These are phyloP conservation scores for Poecilia velifera DNA, from an alignment of 2,797 vertebrate species.

Conservation along the genomic window DNA sequence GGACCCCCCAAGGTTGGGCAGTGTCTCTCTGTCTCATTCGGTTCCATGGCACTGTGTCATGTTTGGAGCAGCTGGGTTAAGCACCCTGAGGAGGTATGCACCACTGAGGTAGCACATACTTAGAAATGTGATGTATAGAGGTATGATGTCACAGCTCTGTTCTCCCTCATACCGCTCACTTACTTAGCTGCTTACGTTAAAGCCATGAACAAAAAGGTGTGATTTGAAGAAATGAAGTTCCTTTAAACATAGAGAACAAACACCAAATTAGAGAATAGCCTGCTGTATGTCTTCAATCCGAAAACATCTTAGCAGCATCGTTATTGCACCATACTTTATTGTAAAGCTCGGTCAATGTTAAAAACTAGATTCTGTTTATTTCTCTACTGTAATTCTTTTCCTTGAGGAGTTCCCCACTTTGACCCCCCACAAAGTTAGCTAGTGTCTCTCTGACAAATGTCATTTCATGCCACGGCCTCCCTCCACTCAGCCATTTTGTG, in stretches of 20 bases:
- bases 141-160: not conserved
- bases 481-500: slow-evolving; percentile 64
- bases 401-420: slow-evolving; percentile 22
- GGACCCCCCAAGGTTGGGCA: slow-evolving; percentile 62
- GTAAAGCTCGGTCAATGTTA: not conserved
- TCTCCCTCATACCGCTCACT: not conserved
- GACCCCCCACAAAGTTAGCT: slow-evolving; percentile 34
- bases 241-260: not conserved
- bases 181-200: not conserved
- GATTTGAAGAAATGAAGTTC: not conserved
- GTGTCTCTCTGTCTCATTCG: slow-evolving; percentile 66
- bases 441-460: slow-evolving; percentile 63
- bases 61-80: slow-evolving; percentile 25
- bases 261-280: not conserved
- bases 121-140: not conserved
- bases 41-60: slow-evolving; percentile 61
- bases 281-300: not conserved
- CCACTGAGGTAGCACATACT: not conserved
- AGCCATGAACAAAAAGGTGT: not conserved
- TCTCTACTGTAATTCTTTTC: slow-evolving; percentile 17
- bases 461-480: slow-evolving; percentile 60
- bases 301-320: not conserved
- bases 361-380: not conserved
- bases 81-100: slow-evolving; percentile 1
- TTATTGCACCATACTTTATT: not conserved